Percentiles rank a stretch among this genome's conserved stretches.
phyloP scores from a whole-genome alignment of 92 coral and sea anemone genomes.

The Epizoanthus ramosus region DNA sequence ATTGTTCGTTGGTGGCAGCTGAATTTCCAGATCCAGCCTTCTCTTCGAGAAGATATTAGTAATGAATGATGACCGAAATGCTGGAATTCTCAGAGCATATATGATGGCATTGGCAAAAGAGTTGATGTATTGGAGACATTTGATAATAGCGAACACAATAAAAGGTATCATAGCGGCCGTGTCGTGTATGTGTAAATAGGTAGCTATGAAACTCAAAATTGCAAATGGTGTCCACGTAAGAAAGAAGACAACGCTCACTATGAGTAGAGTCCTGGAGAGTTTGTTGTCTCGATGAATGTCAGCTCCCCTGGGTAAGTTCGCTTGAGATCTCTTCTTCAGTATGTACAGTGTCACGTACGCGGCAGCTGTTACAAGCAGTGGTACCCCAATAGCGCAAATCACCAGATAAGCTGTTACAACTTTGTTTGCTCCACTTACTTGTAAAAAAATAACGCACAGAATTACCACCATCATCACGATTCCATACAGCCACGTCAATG shows the following conservation, averaged over 20 bases:
- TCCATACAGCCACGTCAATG: too few relatives aligned
- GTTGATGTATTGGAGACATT: slow-evolving; percentile 14
- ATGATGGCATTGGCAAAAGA: neutral
- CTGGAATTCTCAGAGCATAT: neutral
- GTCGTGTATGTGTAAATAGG: neutral
- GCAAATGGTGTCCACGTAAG: slow-evolving; percentile 34
- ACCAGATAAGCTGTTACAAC: neutral
- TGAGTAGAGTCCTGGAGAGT: slow-evolving; percentile 11
- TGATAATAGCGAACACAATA: neutral
- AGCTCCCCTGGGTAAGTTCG: too few relatives aligned
- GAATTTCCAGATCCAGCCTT: too few relatives aligned
- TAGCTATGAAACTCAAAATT: neutral
- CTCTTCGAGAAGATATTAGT: too few relatives aligned
- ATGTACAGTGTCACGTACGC: neutral
- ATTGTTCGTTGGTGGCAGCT: too few relatives aligned
- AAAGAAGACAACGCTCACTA: slow-evolving; percentile 18
- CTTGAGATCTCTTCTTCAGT: slow-evolving; percentile 6
- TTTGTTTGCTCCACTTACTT: too few relatives aligned
- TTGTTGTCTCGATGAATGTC: too few relatives aligned
- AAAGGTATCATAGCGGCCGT: neutral
- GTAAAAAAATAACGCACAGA: too few relatives aligned
- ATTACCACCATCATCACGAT: too few relatives aligned
- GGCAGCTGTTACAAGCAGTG: too few relatives aligned
- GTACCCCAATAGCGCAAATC: too few relatives aligned
- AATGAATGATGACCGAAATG: too few relatives aligned